These are phyloP conservation scores for Melanotus villosus DNA, from an alignment of 2,888 invertebrate genomes.

Conservation along the genomic window DNA sequence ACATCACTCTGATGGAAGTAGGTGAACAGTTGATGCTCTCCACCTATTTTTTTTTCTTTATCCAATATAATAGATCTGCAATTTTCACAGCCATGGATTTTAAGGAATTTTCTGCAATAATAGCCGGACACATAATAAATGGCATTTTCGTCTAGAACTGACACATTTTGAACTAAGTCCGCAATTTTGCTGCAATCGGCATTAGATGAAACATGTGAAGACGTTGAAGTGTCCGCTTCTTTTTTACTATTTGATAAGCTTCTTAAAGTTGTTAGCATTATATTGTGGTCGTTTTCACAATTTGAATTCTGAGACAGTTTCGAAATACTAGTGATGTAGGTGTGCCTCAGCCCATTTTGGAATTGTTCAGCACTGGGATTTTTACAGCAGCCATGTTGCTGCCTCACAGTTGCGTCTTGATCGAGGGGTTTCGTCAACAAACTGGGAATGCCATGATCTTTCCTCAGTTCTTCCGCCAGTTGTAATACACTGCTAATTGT, in stretches of 20 bases:
- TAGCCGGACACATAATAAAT: no score
- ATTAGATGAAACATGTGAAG: no score
- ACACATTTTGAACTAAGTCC: no score
- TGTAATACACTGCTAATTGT: slow-evolving; percentile 8
- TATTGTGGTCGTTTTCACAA: slow-evolving; percentile 6
- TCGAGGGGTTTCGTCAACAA: not conserved
- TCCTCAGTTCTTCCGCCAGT: not conserved
- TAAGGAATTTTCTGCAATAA: no score
- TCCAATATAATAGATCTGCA: no score
- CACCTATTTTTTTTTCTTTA: no score
- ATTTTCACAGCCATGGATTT: no score
- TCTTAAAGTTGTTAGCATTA: slow-evolving; percentile 1
- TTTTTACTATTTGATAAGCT: not conserved
- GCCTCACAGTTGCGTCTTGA: not conserved
- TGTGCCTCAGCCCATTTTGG: slow-evolving; percentile 8
- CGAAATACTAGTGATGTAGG: slow-evolving; percentile 8
- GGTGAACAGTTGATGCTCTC: no score
- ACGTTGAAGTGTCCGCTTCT: no score
- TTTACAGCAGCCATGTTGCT: slow-evolving; percentile 12
- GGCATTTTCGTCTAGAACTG: no score
- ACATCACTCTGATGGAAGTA: no score
- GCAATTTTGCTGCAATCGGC: no score
- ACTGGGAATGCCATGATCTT: not conserved
- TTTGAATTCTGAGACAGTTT: not conserved
- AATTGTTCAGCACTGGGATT: slow-evolving; percentile 8